These are phyloP conservation scores for Cotesia chilonis DNA, from an alignment of 1,140 invertebrate species.

Conservation along the genomic window DNA sequence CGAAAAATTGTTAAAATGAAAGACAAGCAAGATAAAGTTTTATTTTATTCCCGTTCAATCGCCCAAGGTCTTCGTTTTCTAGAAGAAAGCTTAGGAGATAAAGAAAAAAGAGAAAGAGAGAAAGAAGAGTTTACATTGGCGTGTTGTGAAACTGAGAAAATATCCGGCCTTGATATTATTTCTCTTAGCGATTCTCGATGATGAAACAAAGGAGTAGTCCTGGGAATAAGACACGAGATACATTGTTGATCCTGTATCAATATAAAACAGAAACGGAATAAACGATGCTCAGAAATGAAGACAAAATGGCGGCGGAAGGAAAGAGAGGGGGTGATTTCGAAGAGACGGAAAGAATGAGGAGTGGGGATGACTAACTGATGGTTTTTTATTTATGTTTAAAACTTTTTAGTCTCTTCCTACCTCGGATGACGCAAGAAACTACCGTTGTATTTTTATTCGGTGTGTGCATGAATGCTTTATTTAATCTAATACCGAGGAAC, in stretches of 20 bases:
- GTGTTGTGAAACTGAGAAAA: slow-evolving; percentile 21
- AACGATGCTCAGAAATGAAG: slow-evolving; percentile 20
- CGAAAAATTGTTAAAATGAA: no score
- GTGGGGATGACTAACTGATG: background rate
- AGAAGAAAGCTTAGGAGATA: no score
- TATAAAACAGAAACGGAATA: slow-evolving; percentile 28
- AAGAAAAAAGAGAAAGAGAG: background rate
- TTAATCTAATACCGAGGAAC: slow-evolving; percentile 9
- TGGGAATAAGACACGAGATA: slow-evolving; percentile 24
- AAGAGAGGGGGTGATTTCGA: background rate
- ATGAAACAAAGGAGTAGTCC: slow-evolving; percentile 14
- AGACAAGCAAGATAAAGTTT: no score
- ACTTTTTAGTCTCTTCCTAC: background rate
- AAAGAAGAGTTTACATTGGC: slow-evolving; percentile 5
- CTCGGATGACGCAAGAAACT: slow-evolving; percentile 3
- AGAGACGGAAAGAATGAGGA: background rate
- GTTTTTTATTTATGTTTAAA: background rate
- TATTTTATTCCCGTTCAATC: no score
- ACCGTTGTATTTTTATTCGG: background rate
- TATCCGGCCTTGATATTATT: slow-evolving; percentile 20
- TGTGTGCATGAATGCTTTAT: slow-evolving; percentile 11
- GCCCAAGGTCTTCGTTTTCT: no score
- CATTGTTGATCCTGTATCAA: slow-evolving; percentile 32
- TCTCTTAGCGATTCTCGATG: background rate
- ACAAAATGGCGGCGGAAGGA: background rate